Evolutionary conservation across 2,113 vertebrate genomes (phyloP).

Genomic region (Mormoops blainvillei): DNA sequence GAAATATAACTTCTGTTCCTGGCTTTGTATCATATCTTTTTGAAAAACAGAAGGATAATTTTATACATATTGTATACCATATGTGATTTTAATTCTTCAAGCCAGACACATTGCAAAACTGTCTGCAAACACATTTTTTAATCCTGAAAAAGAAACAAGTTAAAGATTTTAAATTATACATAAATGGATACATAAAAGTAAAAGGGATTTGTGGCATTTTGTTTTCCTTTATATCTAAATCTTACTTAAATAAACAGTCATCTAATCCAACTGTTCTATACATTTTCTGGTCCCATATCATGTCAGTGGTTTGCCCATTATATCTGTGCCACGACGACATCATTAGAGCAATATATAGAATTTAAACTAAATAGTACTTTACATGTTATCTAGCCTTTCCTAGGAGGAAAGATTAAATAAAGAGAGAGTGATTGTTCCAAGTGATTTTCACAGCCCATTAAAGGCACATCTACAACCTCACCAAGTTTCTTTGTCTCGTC

Average conservation of each 20-base stretch:
- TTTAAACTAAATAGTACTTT: neutral
- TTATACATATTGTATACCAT: slow-evolving; percentile 64
- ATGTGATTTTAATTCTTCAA: slow-evolving; percentile 59
- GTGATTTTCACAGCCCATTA: neutral
- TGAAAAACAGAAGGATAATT: slow-evolving; percentile 64
- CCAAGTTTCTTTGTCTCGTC: neutral
- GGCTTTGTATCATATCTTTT: slow-evolving; percentile 47
- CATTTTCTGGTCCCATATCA: neutral
- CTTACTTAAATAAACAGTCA: neutral
- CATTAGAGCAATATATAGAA: neutral
- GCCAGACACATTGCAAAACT: slow-evolving; percentile 58
- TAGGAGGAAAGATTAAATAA: neutral
- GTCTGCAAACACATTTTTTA: slow-evolving; percentile 69
- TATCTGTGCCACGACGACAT: neutral
- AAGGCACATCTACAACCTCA: neutral
- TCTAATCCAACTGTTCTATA: neutral
- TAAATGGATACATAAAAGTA: slow-evolving; percentile 39
- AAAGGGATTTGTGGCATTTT: slow-evolving; percentile 28
- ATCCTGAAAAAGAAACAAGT: slow-evolving; percentile 51
- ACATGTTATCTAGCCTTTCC: neutral
- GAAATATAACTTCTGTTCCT: slow-evolving; percentile 31
- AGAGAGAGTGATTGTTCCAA: neutral
- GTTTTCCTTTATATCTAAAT: slow-evolving; percentile 7
- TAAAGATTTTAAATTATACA: slow-evolving; percentile 42
- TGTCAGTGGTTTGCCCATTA: neutral